Base-by-base conservation (phyloP, 2,113 vertebrate species). In the Solenodon paradoxus region DNA sequence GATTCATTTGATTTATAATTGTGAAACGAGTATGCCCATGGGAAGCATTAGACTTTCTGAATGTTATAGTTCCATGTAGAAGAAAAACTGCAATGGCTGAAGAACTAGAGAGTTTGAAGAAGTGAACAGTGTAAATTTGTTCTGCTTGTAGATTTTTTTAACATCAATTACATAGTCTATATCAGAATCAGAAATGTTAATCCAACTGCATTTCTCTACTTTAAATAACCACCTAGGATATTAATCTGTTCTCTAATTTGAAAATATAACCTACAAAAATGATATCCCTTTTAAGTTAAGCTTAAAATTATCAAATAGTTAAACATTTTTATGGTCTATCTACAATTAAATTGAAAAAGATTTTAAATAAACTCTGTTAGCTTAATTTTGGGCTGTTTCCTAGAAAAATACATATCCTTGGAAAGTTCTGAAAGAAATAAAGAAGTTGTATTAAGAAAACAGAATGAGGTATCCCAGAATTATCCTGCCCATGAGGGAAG, bases 251-350 rank as follows among this genome's bases (percentile, higher is more conserved):
- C 38, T 83, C 0, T 64, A 75, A 87, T 94, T 89, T 79, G 6
- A 96, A 95, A 97, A 79, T 78, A 80, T 47, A 92, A 88, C 28
- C 19, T 88, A 68, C 2, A 35, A 79, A 92, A 95, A 85, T 90
- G 80, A 5, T 90, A 38, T 59, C 2, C 49, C 24, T 71, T 61
- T 95, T 57, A 94, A 64, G 26, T 89, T 30, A 92, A 35, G 19
- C 47, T 90, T 88, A 57, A 88, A 89, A 47, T 11, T 69, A 83
- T 82, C 88, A 82, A 78, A 68, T 53, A 45, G 30, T 69, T 95
- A 55, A 17, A 77, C 87, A 47, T 16, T 78, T 15, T 92, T 84
- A 45, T 30, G 17, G 7, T 78, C n/a, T 81, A 28, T 59, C 30
- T 84, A 61, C 15, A 90, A 32, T 68, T 77, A 93, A 88, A 93